Evolutionary conservation across 2,797 vertebrate species (phyloP).

Genomic region (Oreonectes daqikongensis): DNA sequence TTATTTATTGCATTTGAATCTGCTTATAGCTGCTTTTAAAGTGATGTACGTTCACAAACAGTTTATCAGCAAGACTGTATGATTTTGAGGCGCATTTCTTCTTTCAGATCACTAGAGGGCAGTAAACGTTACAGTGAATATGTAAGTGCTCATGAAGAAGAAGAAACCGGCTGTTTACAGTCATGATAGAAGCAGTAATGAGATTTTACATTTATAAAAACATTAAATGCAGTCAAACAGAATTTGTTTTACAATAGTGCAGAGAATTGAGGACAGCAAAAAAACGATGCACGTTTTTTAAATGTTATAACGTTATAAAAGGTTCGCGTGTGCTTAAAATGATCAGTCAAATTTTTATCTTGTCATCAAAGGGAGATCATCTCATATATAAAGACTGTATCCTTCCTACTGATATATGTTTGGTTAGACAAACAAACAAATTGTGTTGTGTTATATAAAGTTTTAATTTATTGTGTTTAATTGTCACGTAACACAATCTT

Average conservation of each 20-base stretch:
- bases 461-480: too few relatives aligned
- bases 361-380: constrained; percentile 87
- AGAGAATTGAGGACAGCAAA: background rate
- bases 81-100: background rate
- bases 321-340: constrained; percentile 63
- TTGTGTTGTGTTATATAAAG: too few relatives aligned
- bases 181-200: background rate
- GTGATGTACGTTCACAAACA: background rate
- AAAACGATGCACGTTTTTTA: background rate
- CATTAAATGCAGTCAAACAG: background rate
- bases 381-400: constrained; percentile 92
- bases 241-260: background rate
- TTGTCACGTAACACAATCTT: background rate
- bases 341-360: constrained; percentile 88
- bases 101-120: constrained; percentile 20
- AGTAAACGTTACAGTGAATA: background rate
- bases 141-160: background rate
- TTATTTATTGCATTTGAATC: too few relatives aligned
- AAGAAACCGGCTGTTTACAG: constrained; percentile 27
- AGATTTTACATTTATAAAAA: background rate
- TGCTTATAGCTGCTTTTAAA: background rate
- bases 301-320: background rate
- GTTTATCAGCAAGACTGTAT: background rate
- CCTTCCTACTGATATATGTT: constrained; percentile 63
- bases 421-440: too few relatives aligned